Evolutionary conservation across 2,797 vertebrate species (phyloP).

Genomic region (Acridotheres tristis): DNA sequence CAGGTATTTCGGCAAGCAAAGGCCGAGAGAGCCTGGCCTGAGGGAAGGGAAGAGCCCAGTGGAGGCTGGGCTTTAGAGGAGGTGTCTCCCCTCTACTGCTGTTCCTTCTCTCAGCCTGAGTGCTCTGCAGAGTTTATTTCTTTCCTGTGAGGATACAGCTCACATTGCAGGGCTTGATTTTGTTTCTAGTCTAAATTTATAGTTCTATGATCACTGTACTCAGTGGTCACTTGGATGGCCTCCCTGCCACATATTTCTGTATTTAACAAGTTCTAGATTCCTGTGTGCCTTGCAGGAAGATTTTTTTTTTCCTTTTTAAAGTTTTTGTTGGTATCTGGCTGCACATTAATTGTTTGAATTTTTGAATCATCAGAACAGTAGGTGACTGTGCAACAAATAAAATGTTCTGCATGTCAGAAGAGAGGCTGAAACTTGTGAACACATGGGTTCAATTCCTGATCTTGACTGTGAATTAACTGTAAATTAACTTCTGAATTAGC

Average conservation of each 20-base stretch:
- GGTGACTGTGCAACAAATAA: rapidly evolving
- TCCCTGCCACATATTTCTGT: rapidly evolving
- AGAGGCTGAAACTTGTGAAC: neutral
- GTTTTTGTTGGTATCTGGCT: neutral
- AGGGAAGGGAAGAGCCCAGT: no score
- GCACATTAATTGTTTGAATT: rapidly evolving
- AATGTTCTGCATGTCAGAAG: rapidly evolving
- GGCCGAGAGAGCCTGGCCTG: neutral
- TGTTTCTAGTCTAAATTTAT: neutral
- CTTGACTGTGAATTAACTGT: neutral
- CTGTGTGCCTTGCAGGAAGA: neutral
- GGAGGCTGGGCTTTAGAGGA: neutral
- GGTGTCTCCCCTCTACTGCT: rapidly evolving
- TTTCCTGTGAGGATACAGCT: neutral
- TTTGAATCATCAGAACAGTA: neutral
- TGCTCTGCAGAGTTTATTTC: rapidly evolving
- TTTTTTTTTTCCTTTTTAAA: neutral
- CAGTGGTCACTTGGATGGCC: rapidly evolving
- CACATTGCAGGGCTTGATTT: rapidly evolving
- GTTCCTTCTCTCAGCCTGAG: rapidly evolving
- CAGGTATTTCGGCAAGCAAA: neutral
- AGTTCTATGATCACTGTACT: rapidly evolving
- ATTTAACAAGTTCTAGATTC: rapidly evolving
- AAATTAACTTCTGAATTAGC: neutral
- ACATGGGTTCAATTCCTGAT: rapidly evolving